Conservation (phyloP, 1,140 invertebrate species). For the Musca domestica region DNA sequence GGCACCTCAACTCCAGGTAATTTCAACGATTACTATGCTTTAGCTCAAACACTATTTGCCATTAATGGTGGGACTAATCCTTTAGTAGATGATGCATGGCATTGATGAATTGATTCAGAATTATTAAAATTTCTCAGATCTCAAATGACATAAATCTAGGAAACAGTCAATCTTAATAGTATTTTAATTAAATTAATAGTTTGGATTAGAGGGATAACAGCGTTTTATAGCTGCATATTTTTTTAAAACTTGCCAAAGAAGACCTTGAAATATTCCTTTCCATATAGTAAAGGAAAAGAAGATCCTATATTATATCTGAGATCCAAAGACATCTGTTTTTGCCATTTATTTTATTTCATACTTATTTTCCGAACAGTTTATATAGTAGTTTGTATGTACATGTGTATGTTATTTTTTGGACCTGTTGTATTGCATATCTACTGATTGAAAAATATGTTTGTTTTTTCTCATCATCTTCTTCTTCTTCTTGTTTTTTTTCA, state of each 20-base stretch:
- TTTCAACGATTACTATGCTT: conserved; percentile 34
- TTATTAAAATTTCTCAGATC: not conserved
- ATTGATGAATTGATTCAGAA: conserved; percentile 24
- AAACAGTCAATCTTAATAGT: not conserved
- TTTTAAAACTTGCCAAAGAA: conserved; percentile 40
- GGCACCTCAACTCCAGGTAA: conserved; percentile 75
- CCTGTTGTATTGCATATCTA: not conserved
- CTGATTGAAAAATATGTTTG: too few species aligned
- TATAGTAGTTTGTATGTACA: not conserved
- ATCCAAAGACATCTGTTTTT: not conserved
- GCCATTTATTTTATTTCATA: not conserved
- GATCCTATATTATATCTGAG: not conserved
- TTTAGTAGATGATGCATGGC: conserved; percentile 31
- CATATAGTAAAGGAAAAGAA: not conserved
- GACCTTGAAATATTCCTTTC: conserved; percentile 45
- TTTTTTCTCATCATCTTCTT: not conserved
- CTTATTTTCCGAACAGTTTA: not conserved
- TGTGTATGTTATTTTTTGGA: conserved; percentile 26
- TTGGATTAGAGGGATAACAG: not conserved
- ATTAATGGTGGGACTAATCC: conserved; percentile 40
- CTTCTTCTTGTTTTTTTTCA: not conserved
- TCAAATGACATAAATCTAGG: not conserved
- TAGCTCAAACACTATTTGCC: conserved; percentile 41
- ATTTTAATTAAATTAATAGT: not conserved
- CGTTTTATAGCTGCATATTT: conserved; percentile 28